A percentile compares a stretch with the other conserved stretches of the same genome.
Evolutionary conservation across 2,888 invertebrate species (phyloP).

Genomic region (Acleris emargana): DNA sequence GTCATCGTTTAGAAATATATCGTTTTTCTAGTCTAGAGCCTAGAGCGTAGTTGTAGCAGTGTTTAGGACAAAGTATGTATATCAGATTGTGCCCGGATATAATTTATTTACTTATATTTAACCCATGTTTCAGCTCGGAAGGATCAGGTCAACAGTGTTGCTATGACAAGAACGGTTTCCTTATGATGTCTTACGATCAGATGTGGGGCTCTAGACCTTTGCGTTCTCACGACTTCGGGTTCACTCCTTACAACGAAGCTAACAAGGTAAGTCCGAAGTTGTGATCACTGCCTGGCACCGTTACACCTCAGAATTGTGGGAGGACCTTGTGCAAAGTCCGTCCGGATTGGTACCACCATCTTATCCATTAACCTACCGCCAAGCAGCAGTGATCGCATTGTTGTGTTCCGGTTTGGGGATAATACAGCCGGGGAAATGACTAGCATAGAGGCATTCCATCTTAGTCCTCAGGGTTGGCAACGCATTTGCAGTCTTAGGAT

Average conservation of each 20-base stretch:
- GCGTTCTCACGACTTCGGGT: constrained; percentile 94
- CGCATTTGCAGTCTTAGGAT: too few relatives aligned
- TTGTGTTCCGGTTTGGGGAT: too few relatives aligned
- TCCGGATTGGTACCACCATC: too few relatives aligned
- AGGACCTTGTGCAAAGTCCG: too few relatives aligned
- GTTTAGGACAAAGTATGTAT: constrained; percentile 89
- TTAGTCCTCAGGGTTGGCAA: too few relatives aligned
- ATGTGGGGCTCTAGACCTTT: constrained; percentile 96
- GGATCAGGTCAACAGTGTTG: constrained; percentile 99
- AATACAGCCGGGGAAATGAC: too few relatives aligned
- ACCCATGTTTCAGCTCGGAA: constrained; percentile 84
- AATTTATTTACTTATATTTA: background rate
- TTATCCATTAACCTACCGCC: too few relatives aligned
- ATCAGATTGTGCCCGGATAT: background rate
- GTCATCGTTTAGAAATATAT: too few relatives aligned
- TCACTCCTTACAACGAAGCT: constrained; percentile 96
- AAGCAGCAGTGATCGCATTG: too few relatives aligned
- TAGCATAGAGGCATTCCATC: too few relatives aligned
- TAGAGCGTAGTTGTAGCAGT: constrained; percentile 62
- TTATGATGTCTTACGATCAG: constrained; percentile 97
- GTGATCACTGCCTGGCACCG: background rate
- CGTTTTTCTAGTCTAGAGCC: too few relatives aligned
- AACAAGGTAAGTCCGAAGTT: constrained; percentile 87
- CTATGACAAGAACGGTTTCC: constrained; percentile 95
- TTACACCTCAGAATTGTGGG: background rate